Conservation (phyloP, 2,797 vertebrate species). For the Anomalospiza imberbis region DNA sequence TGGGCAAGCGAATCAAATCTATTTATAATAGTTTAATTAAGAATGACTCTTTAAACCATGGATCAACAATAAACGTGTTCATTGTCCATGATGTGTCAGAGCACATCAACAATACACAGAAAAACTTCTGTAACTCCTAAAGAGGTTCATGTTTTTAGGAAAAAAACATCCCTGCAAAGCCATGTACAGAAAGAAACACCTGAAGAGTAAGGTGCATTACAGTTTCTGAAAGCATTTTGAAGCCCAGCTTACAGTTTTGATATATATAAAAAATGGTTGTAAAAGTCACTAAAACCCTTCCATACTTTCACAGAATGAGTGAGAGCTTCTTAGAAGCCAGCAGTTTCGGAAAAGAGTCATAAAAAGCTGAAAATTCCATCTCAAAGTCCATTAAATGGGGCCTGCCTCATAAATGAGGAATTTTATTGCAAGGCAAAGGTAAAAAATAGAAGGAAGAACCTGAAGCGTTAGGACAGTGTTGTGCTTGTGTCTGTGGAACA, state of each 20-base stretch:
- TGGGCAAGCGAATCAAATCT: background rate
- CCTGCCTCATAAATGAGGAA: background rate
- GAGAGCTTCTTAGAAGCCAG: background rate
- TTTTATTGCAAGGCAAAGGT: background rate
- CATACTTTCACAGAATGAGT: background rate
- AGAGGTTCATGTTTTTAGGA: constrained; percentile 29
- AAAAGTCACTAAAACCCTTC: background rate
- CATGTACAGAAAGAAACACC: background rate
- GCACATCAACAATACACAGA: background rate
- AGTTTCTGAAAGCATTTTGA: constrained; percentile 20
- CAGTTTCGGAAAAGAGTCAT: background rate
- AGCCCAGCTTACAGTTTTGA: background rate
- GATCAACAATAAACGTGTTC: background rate
- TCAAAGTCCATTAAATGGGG: background rate
- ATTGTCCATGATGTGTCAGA: constrained; percentile 46
- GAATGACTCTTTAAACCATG: constrained; percentile 28
- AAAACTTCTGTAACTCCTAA: background rate
- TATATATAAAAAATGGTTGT: background rate
- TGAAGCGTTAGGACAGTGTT: background rate
- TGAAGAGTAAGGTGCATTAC: constrained; percentile 15
- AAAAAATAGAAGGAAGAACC: background rate
- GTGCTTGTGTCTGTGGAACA: background rate
- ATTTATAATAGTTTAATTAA: background rate
- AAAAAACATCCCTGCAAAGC: background rate
- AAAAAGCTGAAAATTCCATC: background rate